phyloP scores from a whole-genome alignment of 2,888 invertebrate species.

The Lepas anatifera region DNA sequence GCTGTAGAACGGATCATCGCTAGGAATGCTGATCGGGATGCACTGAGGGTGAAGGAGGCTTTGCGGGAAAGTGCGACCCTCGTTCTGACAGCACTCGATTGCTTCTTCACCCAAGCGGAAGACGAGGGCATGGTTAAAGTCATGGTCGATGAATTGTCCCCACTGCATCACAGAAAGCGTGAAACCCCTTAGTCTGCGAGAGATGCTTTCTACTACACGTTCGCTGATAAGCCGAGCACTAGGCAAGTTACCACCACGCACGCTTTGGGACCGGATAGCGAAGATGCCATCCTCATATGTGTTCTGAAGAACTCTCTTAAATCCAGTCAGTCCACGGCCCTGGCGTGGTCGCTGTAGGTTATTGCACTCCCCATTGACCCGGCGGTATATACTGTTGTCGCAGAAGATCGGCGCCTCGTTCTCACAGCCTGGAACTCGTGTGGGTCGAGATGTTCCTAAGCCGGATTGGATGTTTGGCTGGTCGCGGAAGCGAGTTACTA shows the following conservation, averaged over 20 bases:
- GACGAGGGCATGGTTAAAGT: constrained; percentile 22
- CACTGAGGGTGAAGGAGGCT: constrained; percentile 20
- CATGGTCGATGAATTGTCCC: constrained; percentile 25
- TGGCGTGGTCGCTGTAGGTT: not conserved
- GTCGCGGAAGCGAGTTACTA: not conserved
- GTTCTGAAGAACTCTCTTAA: not conserved
- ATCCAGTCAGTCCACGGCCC: not conserved
- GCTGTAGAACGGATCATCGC: constrained; percentile 23
- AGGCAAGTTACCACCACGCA: constrained; percentile 26
- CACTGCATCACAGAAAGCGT: constrained; percentile 23
- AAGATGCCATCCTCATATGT: not conserved
- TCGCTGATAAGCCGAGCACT: constrained; percentile 27
- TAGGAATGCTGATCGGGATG: constrained; percentile 22
- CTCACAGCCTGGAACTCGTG: not conserved
- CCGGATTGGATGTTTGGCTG: too few species aligned
- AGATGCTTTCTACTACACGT: constrained; percentile 18
- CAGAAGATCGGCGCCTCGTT: not conserved
- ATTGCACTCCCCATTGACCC: not conserved
- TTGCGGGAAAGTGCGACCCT: not conserved
- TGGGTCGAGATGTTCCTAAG: not conserved
- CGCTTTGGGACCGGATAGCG: constrained; percentile 13
- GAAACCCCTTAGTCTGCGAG: constrained; percentile 17
- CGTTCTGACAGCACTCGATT: constrained; percentile 20
- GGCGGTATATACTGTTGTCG: not conserved
- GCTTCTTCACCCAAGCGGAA: constrained; percentile 21